phyloP scores from a whole-genome alignment of 2,113 vertebrate genomes.

The Ariopsis seemanni region DNA sequence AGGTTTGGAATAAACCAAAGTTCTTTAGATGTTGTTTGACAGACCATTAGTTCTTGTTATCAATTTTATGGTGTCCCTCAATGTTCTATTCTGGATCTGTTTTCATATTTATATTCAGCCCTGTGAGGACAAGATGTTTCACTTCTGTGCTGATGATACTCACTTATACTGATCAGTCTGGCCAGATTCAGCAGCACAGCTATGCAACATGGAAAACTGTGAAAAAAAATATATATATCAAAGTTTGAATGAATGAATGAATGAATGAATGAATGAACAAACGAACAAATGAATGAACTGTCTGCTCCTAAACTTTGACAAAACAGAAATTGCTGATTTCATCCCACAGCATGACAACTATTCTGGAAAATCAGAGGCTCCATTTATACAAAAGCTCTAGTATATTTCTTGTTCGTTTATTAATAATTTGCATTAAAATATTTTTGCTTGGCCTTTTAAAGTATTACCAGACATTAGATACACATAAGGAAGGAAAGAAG shows the following conservation, averaged over 20 bases:
- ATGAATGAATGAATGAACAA: too few relatives aligned
- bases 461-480: neutral
- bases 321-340: neutral
- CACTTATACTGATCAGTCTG: neutral
- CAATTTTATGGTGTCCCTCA: too few relatives aligned
- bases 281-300: too few relatives aligned
- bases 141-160: neutral
- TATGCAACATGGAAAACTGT: neutral
- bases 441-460: too few relatives aligned
- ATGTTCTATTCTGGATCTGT: neutral
- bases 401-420: too few relatives aligned
- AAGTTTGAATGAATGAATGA: too few relatives aligned
- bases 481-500: neutral
- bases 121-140: neutral
- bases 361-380: neutral
- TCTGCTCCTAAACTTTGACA: too few relatives aligned
- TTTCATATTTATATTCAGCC: too few relatives aligned
- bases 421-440: too few relatives aligned
- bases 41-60: too few relatives aligned
- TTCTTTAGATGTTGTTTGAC: neutral
- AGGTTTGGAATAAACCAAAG: neutral
- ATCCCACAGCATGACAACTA: neutral
- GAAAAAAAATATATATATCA: too few relatives aligned
- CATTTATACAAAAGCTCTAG: neutral
- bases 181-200: too few relatives aligned